These are phyloP conservation scores for Drosophila sordidula DNA, from an alignment of 2,888 invertebrate species.

Conservation along the genomic window DNA sequence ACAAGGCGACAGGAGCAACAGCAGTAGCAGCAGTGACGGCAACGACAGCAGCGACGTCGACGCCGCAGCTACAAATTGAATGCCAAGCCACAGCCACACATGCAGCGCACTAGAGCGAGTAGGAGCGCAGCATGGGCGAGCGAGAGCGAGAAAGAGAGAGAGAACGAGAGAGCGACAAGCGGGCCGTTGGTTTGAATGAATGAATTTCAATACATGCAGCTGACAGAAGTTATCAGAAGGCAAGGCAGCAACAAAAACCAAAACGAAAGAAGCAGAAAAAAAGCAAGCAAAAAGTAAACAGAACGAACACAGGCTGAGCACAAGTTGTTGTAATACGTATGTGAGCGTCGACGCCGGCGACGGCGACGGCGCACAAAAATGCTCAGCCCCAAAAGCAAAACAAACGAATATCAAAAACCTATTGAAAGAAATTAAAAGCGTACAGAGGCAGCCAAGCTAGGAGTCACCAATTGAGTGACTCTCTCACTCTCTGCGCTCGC, in stretches of 20 bases:
- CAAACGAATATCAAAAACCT: constrained; percentile 68
- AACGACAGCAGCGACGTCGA: constrained; percentile 24
- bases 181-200: constrained; percentile 71
- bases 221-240: constrained; percentile 72
- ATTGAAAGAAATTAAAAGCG: constrained; percentile 77
- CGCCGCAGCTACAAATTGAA: constrained; percentile 57
- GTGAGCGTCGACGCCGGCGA: constrained; percentile 34
- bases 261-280: constrained; percentile 22
- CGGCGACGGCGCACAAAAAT: constrained; percentile 74
- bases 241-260: constrained; percentile 19
- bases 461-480: constrained; percentile 65
- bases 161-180: constrained; percentile 34
- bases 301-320: constrained; percentile 49
- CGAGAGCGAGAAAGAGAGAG: constrained; percentile 22
- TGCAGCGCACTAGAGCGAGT: constrained; percentile 43
- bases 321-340: constrained; percentile 49
- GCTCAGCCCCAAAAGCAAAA: constrained; percentile 64
- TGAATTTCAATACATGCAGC: constrained; percentile 82
- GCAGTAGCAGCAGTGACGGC: constrained; percentile 16
- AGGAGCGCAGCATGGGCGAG: constrained; percentile 22
- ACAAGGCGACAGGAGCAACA: constrained; percentile 25
- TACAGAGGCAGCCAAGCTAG: constrained; percentile 31
- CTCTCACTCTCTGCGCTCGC: constrained; percentile 21
- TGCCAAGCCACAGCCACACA: constrained; percentile 54
- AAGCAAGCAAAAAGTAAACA: constrained; percentile 56